phyloP scores from a whole-genome alignment of 2,888 invertebrate genomes.

The Leptinotarsa rubiginosa region DNA sequence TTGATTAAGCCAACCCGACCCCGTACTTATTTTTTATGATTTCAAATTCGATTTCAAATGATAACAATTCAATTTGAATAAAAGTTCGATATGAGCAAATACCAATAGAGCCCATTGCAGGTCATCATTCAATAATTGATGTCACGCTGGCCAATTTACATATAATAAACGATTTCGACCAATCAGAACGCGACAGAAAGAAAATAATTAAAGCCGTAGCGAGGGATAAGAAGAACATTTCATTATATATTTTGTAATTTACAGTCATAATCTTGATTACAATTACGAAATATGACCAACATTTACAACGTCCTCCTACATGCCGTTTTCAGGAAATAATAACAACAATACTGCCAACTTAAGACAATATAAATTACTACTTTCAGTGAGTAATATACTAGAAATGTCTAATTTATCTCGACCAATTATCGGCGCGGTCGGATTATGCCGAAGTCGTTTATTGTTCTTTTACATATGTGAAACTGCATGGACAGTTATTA shows the following conservation, averaged over 20 bases:
- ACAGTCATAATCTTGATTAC: conserved; percentile 64
- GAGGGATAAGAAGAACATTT: conserved; percentile 48
- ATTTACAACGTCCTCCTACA: conserved; percentile 65
- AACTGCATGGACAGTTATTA: conserved; percentile 22
- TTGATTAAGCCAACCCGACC: background rate
- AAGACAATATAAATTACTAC: conserved; percentile 64
- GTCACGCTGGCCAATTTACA: conserved; percentile 53
- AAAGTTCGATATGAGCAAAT: conserved; percentile 32
- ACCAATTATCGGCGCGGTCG: conserved; percentile 60
- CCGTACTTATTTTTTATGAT: background rate
- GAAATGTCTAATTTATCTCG: conserved; percentile 64
- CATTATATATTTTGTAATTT: conserved; percentile 61
- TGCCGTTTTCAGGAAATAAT: conserved; percentile 64
- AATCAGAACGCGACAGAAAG: conserved; percentile 44
- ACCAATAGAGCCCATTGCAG: conserved; percentile 38
- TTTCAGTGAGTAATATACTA: conserved; percentile 61
- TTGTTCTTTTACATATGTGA: conserved; percentile 43
- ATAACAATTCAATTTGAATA: conserved; percentile 29
- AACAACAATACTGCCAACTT: conserved; percentile 63
- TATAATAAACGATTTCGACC: conserved; percentile 54
- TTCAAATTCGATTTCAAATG: background rate
- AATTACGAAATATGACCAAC: conserved; percentile 66
- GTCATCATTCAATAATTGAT: conserved; percentile 50
- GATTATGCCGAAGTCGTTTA: conserved; percentile 48
- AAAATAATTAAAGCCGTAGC: conserved; percentile 51